Evolutionary conservation across 1,140 invertebrate genomes (phyloP).

Genomic region (Liolophura sinensis): DNA sequence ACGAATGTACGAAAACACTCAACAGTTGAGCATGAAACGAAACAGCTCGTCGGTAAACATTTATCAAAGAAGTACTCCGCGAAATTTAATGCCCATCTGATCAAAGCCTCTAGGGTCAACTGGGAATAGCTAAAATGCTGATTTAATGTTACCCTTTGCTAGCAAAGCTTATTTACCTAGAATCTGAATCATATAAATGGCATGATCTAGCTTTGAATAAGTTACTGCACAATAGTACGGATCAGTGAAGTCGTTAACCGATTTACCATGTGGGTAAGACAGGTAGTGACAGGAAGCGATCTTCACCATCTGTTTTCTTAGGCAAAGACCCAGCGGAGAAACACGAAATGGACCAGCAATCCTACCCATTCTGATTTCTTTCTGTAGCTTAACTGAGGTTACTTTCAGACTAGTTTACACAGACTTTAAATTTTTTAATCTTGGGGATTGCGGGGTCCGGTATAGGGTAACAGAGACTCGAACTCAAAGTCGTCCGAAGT

Average conservation of each 20-base stretch:
- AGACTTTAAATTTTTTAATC: too few relatives aligned
- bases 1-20: conserved; percentile 17
- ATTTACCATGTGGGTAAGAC: conserved; percentile 6
- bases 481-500: too few relatives aligned
- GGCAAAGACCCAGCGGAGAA: conserved; percentile 7
- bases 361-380: too few relatives aligned
- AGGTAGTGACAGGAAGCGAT: conserved; percentile 12
- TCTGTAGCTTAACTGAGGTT: too few relatives aligned
- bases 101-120: conserved; percentile 18
- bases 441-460: too few relatives aligned
- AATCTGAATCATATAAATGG: conserved; percentile 8
- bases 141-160: conserved; percentile 18
- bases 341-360: conserved; percentile 13
- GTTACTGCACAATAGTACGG: conserved; percentile 6
- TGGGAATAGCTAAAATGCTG: conserved; percentile 20
- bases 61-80: conserved; percentile 15
- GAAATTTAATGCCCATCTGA: conserved; percentile 16
- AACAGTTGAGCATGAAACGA: conserved; percentile 18
- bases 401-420: too few relatives aligned
- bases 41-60: conserved; percentile 17
- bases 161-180: conserved; percentile 8
- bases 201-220: conserved; percentile 19
- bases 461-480: too few relatives aligned
- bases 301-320: conserved; percentile 7
- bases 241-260: conserved; percentile 18